Evolutionary conservation across 1,140 invertebrate species (phyloP).

Genomic region (Drosophila subpulchrella): DNA sequence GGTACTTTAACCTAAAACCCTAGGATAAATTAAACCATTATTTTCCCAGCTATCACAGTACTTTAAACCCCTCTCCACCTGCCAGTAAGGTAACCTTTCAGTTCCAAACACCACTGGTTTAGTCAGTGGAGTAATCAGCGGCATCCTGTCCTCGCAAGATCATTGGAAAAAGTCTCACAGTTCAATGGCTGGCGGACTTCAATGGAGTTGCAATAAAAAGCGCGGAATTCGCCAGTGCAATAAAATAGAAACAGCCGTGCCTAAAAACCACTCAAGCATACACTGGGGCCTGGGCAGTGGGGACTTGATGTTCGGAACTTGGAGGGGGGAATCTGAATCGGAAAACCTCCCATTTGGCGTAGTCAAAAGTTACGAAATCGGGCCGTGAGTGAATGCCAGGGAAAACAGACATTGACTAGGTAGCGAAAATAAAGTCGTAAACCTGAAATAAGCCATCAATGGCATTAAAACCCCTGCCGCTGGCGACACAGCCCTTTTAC

Average conservation of each 20-base stretch:
- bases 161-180: conserved; percentile 62
- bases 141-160: conserved; percentile 41
- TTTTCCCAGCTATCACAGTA: not conserved
- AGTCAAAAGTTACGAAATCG: conserved; percentile 77
- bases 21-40: not conserved
- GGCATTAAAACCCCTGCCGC: conserved; percentile 72
- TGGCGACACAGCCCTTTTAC: conserved; percentile 63
- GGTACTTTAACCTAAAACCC: not conserved
- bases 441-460: conserved; percentile 83
- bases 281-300: conserved; percentile 23
- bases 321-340: not conserved
- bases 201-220: conserved; percentile 80
- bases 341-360: conserved; percentile 26
- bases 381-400: conserved; percentile 67
- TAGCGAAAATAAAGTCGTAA: conserved; percentile 82
- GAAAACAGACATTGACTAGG: conserved; percentile 64
- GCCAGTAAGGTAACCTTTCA: not conserved
- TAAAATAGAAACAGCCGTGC: conserved; percentile 81
- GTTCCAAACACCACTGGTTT: conserved; percentile 8
- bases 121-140: conserved; percentile 33
- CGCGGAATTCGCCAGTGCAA: conserved; percentile 72
- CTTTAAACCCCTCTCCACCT: not conserved
- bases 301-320: not conserved
- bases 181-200: conserved; percentile 71
- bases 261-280: conserved; percentile 82